phyloP scores from a whole-genome alignment of 2,797 vertebrate genomes.

The Alectoris magna region DNA sequence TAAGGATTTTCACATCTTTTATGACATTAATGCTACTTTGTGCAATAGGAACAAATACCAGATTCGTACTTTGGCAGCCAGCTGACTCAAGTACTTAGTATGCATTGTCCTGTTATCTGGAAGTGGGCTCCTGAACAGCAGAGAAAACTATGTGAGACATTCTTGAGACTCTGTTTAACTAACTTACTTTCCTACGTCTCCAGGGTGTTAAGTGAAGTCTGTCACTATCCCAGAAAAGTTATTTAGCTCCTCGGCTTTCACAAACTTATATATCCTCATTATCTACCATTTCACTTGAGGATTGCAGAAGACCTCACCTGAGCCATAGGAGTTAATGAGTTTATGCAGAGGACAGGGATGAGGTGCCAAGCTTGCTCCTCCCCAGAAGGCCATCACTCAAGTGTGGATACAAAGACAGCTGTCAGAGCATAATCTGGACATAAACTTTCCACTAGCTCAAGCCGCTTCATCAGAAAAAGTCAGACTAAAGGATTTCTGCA shows the following conservation, averaged over 20 bases:
- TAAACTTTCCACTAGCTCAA: neutral
- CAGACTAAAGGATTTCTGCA: neutral
- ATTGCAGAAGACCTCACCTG: neutral
- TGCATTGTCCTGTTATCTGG: conserved; percentile 42
- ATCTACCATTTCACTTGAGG: conserved; percentile 24
- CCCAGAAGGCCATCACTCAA: neutral
- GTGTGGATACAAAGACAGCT: neutral
- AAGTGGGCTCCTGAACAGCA: neutral
- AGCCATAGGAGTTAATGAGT: neutral
- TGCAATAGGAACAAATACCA: neutral
- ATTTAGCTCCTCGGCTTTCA: conserved; percentile 7
- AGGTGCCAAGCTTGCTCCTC: neutral
- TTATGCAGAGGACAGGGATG: neutral
- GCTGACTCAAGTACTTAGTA: neutral
- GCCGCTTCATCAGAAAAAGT: neutral
- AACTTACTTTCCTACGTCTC: conserved; percentile 37
- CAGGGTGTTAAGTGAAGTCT: conserved; percentile 67
- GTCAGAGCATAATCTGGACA: neutral
- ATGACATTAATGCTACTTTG: neutral
- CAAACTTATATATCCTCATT: conserved; percentile 23
- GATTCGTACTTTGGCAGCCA: neutral
- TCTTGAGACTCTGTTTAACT: conserved; percentile 51
- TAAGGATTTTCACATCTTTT: neutral
- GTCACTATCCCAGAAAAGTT: conserved; percentile 46
- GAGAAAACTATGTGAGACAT: conserved; percentile 47